Base-by-base conservation (phyloP, 2,888 invertebrate genomes). In the Nomada ruficornis region DNA sequence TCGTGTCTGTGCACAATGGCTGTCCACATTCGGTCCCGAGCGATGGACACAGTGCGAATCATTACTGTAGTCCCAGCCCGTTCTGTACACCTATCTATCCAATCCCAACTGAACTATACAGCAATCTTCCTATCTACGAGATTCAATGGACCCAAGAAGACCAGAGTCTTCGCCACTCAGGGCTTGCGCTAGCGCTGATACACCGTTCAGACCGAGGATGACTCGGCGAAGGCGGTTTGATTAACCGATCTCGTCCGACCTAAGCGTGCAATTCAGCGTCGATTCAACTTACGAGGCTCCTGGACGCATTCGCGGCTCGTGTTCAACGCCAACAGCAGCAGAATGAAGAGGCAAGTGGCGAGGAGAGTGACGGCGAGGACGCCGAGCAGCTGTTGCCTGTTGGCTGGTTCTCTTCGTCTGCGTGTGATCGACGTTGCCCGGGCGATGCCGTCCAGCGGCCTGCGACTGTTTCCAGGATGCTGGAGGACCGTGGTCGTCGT, bases 291-390 rank as follows among this genome's bases (percentile, higher is more conserved):
- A 93, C 93, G 84, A 60, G 90, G 76, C 60, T 92, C 89, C 47
- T 90, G 86, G 15, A 79, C 80, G 82, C 90, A 92, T 65, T 91
- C 89, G 29, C 90, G 86, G 23, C 88, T 87, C 54, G 88, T 84
- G 77, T 92, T 92, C 75, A 93, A 74, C 60, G 88, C 90, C 62
- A 92, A 77, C 47, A 93, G 82, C n/a, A 93, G 82, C 47, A 93
- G 88, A 52, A 90, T 91, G 59, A 92, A 90, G 71, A 91, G 76
- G 72, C 91, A 91, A 67, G 89, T 90, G 36, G 89, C 90, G 9
- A 93, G 82, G 1, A 93, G 86, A 57, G 88, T 90, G n/a, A 92
- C 79, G 1, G 92, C 91, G 29, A 93, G 86, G n/a, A 91, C 85
- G 44, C 88, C 90, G 63, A 93, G 84, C 72, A 93, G 84, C 68